Base-by-base conservation (phyloP, 2,888 invertebrate species). In the Himalopsyche tibetana region DNA sequence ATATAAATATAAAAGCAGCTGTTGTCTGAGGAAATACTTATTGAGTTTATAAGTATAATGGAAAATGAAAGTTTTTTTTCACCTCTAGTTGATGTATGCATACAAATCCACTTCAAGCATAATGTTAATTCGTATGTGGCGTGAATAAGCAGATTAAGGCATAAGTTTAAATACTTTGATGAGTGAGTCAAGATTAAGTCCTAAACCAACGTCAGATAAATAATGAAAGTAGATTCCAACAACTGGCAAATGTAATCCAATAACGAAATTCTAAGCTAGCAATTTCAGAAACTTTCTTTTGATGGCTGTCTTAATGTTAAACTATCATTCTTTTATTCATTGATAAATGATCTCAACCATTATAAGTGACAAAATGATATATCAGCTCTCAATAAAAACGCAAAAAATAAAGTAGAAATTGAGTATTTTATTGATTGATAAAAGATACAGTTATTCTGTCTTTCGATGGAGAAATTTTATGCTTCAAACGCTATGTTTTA, bases 181-280 rank as follows among this genome's bases (percentile, higher is more conserved):
- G 28, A 74, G 38, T 74, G 28, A 38, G 74, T 74, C 74, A 74
- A 28, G 19, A 63, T 63, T 63, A 63, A 63, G 19, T 63, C n/a
- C 19, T 63, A 63, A 36, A 74, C 38, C 11, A 12, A 74, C 3
- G 12, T 38, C 36, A 74, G 12, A 69, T 69, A 69, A 6, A 74
- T 74, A 74, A 74, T 74, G 74, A 74, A 74, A 74, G 74, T 74
- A 74, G 36, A 74, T 12, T 63, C 74, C 15, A 74, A 74, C 63
- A 63, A 63, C 74, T 38, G 38, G 74, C 74, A 38, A 74, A 38
- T 74, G 74, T 12, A 74, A 36, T 74, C 36, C 12, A 38, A 12
- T 36, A 36, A 69, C 36, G 12, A 74, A 74, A 74, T 5, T 36
- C 74, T 74, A 12, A 36, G 12, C 74, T 74, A 38, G 36, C 8